Conservation (phyloP, 2,797 vertebrate species). For the Valencia hispanica region DNA sequence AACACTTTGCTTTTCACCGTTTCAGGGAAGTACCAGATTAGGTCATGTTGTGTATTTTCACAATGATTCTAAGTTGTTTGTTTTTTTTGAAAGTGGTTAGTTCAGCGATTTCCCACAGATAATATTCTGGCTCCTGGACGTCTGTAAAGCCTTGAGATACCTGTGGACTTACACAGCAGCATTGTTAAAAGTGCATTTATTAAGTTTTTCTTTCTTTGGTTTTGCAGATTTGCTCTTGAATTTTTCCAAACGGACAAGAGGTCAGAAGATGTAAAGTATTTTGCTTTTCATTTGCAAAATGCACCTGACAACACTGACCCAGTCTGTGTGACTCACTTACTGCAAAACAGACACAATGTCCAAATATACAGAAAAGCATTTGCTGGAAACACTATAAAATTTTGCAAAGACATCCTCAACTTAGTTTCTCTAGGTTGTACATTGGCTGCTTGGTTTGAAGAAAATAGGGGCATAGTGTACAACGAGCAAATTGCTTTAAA, state of each 20-base stretch:
- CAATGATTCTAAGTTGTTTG: slow-evolving; percentile 59
- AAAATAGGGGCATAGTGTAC: neutral
- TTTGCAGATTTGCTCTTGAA: slow-evolving; percentile 27
- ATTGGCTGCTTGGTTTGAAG: neutral
- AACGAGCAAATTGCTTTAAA: neutral
- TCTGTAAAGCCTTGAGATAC: slow-evolving; percentile 25
- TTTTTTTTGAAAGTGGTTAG: slow-evolving; percentile 44
- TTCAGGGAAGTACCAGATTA: slow-evolving; percentile 68
- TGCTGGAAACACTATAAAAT: neutral
- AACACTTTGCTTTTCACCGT: slow-evolving; percentile 69
- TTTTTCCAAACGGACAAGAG: neutral
- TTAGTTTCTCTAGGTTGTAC: neutral
- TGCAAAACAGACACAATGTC: neutral
- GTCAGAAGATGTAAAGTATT: slow-evolving; percentile 46
- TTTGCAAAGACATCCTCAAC: neutral
- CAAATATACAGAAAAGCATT: neutral
- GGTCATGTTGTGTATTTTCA: slow-evolving; percentile 69
- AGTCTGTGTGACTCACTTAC: neutral
- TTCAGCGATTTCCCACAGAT: slow-evolving; percentile 65
- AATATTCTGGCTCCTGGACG: slow-evolving; percentile 35
- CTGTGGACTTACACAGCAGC: neutral
- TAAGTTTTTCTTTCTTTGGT: neutral
- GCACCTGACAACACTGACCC: neutral
- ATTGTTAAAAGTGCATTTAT: slow-evolving; percentile 2
- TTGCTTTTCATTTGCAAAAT: slow-evolving; percentile 19